Conservation (phyloP, 2,113 vertebrate genomes). For the Syngnathoides biaculeatus region DNA sequence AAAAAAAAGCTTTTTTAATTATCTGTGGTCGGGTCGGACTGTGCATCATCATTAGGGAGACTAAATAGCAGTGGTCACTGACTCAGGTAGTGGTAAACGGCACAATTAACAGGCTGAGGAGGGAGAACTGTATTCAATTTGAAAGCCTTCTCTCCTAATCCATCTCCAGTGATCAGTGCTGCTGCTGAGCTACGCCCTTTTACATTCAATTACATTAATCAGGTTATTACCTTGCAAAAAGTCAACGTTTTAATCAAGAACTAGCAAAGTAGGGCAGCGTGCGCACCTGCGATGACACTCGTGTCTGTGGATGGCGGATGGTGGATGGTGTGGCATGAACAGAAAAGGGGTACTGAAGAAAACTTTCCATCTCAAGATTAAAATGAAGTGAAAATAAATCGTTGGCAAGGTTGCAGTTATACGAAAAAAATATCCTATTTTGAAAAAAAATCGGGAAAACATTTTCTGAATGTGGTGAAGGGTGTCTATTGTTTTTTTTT, state of each 20-base stretch:
- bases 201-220: constrained; percentile 99
- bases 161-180: constrained; percentile 97
- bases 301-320: no score
- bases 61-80: constrained; percentile 98
- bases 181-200: constrained; percentile 92
- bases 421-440: neutral
- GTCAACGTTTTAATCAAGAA: constrained; percentile 99
- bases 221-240: constrained; percentile 99
- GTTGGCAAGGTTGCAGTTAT: neutral
- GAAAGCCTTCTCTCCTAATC: constrained; percentile 99
- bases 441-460: neutral
- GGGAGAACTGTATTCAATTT: constrained; percentile 98
- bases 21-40: constrained; percentile 92
- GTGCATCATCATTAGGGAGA: constrained; percentile 99
- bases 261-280: constrained; percentile 77
- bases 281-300: constrained; percentile 51
- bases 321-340: neutral
- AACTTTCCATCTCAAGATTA: constrained; percentile 11
- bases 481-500: no score
- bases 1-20: constrained; percentile 86
- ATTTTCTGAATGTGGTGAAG: no score
- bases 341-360: neutral
- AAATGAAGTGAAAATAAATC: constrained; percentile 4
- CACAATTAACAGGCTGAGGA: constrained; percentile 94
- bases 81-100: constrained; percentile 99